Percentiles rank a stretch among this genome's conserved stretches.
Evolutionary conservation across 1,140 invertebrate genomes (phyloP).

Genomic region (Hyposmocoma kahamanoa): DNA sequence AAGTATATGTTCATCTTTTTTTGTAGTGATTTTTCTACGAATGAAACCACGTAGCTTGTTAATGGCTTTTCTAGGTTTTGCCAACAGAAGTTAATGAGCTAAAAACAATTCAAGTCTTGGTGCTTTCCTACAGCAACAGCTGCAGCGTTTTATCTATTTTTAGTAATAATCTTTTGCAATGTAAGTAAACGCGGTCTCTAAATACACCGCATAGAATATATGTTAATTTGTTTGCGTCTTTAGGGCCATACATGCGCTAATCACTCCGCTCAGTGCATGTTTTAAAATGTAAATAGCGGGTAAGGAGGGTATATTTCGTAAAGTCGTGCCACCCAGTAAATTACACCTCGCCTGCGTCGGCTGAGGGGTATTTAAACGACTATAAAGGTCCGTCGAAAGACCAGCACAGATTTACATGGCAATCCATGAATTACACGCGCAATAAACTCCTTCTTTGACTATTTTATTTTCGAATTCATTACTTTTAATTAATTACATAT

Average conservation of each 20-base stretch:
- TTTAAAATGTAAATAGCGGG: conserved; percentile 4
- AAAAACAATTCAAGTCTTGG: no score
- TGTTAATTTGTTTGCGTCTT: no score
- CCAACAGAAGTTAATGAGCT: no score
- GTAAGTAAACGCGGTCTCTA: no score
- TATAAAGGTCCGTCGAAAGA: conserved; percentile 35
- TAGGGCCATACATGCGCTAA: neutral
- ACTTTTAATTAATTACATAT: no score
- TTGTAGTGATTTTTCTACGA: no score
- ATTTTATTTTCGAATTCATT: conserved; percentile 5
- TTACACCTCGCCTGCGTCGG: conserved; percentile 28
- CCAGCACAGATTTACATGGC: conserved; percentile 33
- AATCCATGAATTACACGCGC: conserved; percentile 25
- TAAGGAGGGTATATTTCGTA: conserved; percentile 25
- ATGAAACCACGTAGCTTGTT: no score
- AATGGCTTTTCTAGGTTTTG: no score
- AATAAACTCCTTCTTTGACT: conserved; percentile 18
- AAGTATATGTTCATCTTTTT: no score
- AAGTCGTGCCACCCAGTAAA: conserved; percentile 27
- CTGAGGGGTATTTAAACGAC: conserved; percentile 36
- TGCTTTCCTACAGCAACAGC: no score
- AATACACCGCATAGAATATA: neutral
- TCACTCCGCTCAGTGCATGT: neutral
- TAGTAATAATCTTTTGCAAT: no score
- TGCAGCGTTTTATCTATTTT: no score